Evolutionary conservation across 1,140 invertebrate genomes (phyloP).

Genomic region (Pogonognathellus flavescens): DNA sequence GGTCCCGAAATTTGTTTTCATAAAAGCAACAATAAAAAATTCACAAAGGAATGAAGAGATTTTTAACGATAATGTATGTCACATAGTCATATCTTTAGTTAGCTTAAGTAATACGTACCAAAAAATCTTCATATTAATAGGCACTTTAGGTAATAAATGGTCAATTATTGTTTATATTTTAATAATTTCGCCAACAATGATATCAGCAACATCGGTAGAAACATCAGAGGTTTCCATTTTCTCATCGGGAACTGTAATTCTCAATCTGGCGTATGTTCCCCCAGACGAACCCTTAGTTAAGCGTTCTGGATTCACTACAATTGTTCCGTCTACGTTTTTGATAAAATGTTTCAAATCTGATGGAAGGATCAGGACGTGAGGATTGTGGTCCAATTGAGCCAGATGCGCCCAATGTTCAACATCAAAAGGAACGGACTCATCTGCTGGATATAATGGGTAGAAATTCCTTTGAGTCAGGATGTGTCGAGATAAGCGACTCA

Average conservation of each 20-base stretch:
- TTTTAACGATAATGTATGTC: too few relatives aligned
- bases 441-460: conserved; percentile 85
- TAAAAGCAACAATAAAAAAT: too few relatives aligned
- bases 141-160: too few relatives aligned
- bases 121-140: too few relatives aligned
- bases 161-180: conserved; percentile 66
- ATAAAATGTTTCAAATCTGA: conserved; percentile 87
- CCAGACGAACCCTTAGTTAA: conserved; percentile 77
- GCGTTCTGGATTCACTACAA: conserved; percentile 88
- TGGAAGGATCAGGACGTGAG: conserved; percentile 86
- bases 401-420: conserved; percentile 78
- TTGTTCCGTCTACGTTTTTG: conserved; percentile 82
- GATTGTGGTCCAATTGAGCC: conserved; percentile 78
- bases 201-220: conserved; percentile 59
- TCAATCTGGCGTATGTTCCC: conserved; percentile 75
- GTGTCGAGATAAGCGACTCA: conserved; percentile 81
- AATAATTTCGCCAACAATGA: conserved; percentile 67
- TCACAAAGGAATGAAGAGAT: too few relatives aligned
- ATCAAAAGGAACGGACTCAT: conserved; percentile 78
- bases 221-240: too few relatives aligned
- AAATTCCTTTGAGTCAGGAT: conserved; percentile 83
- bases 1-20: too few relatives aligned
- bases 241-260: conserved; percentile 68
- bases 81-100: too few relatives aligned
- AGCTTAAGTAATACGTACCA: too few relatives aligned